phyloP scores from a whole-genome alignment of 2,888 invertebrate genomes.

The Spisula solida region DNA sequence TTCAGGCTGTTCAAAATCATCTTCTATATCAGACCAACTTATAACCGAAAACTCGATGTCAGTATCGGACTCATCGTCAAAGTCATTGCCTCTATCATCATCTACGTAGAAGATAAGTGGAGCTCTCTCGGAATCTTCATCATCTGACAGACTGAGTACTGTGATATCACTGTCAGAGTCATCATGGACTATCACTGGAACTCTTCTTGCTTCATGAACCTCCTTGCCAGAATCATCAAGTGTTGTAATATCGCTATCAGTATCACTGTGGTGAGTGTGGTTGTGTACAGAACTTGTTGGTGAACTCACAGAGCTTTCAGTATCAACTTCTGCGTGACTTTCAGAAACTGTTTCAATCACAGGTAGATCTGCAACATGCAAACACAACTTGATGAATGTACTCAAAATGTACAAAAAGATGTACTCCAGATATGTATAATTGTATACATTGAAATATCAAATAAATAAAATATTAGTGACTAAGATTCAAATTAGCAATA shows the following conservation, averaged over 20 bases:
- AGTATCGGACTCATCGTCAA: slow-evolving; percentile 23
- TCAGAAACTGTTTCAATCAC: neutral
- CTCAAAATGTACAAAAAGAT: neutral
- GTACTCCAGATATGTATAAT: no score
- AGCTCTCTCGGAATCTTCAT: slow-evolving; percentile 55
- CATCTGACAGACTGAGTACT: slow-evolving; percentile 61
- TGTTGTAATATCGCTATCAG: slow-evolving; percentile 16
- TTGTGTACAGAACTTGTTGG: neutral
- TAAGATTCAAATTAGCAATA: no score
- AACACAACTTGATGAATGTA: neutral
- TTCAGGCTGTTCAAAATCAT: neutral
- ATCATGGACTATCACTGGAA: neutral
- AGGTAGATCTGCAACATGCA: neutral
- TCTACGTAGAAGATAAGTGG: slow-evolving; percentile 37
- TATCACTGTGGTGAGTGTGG: slow-evolving; percentile 23
- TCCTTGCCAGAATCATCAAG: neutral
- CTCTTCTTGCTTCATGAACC: slow-evolving; percentile 21
- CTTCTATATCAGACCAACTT: neutral
- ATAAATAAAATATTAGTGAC: no score
- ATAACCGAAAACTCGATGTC: slow-evolving; percentile 28
- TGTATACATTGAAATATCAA: no score
- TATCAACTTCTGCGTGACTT: neutral
- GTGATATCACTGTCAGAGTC: slow-evolving; percentile 65
- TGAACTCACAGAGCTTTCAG: neutral
- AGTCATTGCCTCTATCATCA: slow-evolving; percentile 3